Base-by-base conservation (phyloP, 2,888 invertebrate genomes). In the Drosophila incognita region DNA sequence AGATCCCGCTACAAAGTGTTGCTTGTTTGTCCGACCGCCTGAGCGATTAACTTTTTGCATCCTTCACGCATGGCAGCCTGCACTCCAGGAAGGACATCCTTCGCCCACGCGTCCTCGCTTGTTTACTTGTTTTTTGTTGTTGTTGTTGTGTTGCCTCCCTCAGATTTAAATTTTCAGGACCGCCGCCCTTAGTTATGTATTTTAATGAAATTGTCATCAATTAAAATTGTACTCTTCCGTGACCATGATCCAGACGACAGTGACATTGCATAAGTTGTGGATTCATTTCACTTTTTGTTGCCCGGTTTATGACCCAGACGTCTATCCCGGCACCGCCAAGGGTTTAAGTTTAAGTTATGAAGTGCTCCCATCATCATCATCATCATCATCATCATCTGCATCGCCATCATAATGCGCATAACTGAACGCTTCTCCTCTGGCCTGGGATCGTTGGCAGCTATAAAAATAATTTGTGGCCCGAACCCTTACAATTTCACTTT, bases 161-260 rank as follows among this genome's bases (percentile, higher is more conserved):
- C 11, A 38, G 56, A 38, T 56, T 38, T 61, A 65, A 73, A 82
- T 85, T 80, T 80, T 69, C 58, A 77, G 74, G 79, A 69, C 67
- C 51, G 61, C 70, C 70, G 61, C 69, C 49, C 56, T 56, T 15
- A 24, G 69, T 46, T 58, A 52, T 57, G 76, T 76, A 82, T 83
- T 88, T 91, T 91, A 91, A 91, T 91, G 90, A 91, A 91, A 90
- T 91, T 91, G 91, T 91, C 91, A 91, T 91, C 91, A 91, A 91
- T 91, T 91, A 91, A 91, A 91, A 91, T 90, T 89, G 81, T 83
- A 63, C 74, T 86, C 76, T 78, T 78, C 76, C 79, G 66, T 77
- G 81, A 74, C 80, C 74, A 69, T 83, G 84, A 66, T 60, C 76
- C 76, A 76, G 69, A 63, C 76, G 79, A 82, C 77, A 87, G 77